phyloP scores from a whole-genome alignment of 2,113 vertebrate species.

The Callorhinus ursinus region DNA sequence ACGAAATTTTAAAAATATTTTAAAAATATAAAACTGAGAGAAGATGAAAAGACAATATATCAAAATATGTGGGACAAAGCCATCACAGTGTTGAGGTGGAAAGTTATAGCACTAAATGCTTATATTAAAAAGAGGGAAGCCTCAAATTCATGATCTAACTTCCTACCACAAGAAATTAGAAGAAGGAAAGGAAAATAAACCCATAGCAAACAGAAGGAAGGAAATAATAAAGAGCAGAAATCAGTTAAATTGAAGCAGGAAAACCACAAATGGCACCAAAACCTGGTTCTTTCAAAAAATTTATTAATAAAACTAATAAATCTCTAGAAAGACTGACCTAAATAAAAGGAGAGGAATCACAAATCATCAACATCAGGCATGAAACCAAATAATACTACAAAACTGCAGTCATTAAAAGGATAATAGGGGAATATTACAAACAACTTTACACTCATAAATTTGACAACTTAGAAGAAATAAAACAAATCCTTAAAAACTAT shows the following conservation, averaged over 20 bases:
- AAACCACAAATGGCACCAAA: neutral
- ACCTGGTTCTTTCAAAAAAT: neutral
- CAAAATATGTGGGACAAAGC: conserved; percentile 10
- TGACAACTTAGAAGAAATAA: neutral
- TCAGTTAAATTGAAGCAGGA: conserved; percentile 1
- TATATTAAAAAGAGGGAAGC: neutral
- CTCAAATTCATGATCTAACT: neutral
- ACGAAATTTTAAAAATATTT: neutral
- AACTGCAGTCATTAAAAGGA: neutral
- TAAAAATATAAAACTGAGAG: neutral
- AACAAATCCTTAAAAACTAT: neutral
- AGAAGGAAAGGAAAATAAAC: neutral
- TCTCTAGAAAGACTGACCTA: neutral
- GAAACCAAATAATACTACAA: neutral
- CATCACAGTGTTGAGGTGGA: neutral
- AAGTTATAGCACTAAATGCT: neutral
- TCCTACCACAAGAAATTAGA: neutral
- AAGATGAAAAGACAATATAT: neutral
- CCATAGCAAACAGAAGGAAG: neutral
- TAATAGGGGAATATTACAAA: neutral
- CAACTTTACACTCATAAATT: neutral
- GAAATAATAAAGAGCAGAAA: neutral
- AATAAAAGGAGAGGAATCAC: neutral
- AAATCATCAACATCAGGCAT: neutral
- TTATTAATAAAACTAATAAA: neutral